Percentiles rank a stretch among this genome's conserved stretches.
These are phyloP conservation scores for Sciurus niger DNA, from an alignment of 2,113 vertebrate species.

Conservation along the genomic window DNA sequence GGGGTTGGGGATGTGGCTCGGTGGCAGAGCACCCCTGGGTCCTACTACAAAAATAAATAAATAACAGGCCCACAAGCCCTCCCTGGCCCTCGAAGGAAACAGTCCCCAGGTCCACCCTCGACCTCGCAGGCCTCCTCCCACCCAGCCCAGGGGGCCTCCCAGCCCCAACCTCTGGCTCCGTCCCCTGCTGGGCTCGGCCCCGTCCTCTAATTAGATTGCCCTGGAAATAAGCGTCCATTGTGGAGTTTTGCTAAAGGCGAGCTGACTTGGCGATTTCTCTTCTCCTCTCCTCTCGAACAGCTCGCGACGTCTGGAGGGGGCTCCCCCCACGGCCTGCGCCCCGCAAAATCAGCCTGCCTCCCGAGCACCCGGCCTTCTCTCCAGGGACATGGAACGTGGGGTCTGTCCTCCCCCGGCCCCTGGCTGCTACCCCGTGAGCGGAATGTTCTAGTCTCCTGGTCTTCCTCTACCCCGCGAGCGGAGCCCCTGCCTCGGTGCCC, in stretches of 20 bases:
- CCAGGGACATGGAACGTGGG: conserved; percentile 76
- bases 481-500: conserved; percentile 30
- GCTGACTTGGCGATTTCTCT: conserved; percentile 75
- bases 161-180: not conserved
- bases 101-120: fast-evolving
- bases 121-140: not conserved
- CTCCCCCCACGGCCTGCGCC: conserved; percentile 64
- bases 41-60: too few species aligned
- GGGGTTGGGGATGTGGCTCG: not conserved
- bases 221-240: conserved; percentile 76
- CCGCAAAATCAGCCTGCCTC: conserved; percentile 78
- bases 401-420: not conserved
- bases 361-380: conserved; percentile 64
- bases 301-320: conserved; percentile 77
- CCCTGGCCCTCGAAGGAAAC: not conserved
- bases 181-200: not conserved
- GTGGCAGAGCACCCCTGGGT: not conserved
- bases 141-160: not conserved
- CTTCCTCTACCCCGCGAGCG: not conserved
- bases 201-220: conserved; percentile 80
- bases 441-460: conserved; percentile 19
- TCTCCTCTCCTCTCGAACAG: conserved; percentile 77
- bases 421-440: not conserved
- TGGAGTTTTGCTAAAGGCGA: conserved; percentile 77
- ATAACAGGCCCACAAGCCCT: not conserved